Conservation (phyloP, 2,888 invertebrate genomes). For the Metallyticus violacea region DNA sequence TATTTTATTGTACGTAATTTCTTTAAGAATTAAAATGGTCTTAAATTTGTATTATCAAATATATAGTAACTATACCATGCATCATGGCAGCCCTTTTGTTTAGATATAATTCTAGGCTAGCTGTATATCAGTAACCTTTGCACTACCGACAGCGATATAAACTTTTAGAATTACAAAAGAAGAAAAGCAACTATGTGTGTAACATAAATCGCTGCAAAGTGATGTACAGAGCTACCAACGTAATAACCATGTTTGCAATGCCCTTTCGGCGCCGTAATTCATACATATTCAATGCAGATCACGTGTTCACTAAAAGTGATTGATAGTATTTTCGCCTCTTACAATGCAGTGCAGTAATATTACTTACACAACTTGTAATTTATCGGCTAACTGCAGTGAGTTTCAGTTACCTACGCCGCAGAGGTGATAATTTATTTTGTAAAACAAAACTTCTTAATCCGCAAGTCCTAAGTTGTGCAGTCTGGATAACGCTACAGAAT, state of each 20-base stretch:
- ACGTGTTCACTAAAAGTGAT: neutral
- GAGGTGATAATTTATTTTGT: neutral
- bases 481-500: too few species aligned
- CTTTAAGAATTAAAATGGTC: too few species aligned
- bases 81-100: too few species aligned
- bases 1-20: too few species aligned
- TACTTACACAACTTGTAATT: neutral
- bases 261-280: neutral
- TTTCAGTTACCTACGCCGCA: neutral
- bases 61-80: too few species aligned
- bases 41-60: too few species aligned
- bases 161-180: neutral
- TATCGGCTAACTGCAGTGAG: neutral
- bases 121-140: too few species aligned
- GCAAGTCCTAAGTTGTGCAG: too few species aligned
- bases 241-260: neutral
- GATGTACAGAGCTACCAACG: neutral
- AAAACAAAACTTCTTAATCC: too few species aligned
- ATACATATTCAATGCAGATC: neutral
- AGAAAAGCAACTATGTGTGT: neutral
- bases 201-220: neutral
- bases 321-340: neutral
- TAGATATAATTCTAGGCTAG: too few species aligned
- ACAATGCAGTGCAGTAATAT: neutral
- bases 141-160: too few species aligned